Percentiles rank a stretch among this genome's conserved stretches.
Conservation (phyloP, 92 coral and sea anemone genomes). For the Galaxea fascicularis region DNA sequence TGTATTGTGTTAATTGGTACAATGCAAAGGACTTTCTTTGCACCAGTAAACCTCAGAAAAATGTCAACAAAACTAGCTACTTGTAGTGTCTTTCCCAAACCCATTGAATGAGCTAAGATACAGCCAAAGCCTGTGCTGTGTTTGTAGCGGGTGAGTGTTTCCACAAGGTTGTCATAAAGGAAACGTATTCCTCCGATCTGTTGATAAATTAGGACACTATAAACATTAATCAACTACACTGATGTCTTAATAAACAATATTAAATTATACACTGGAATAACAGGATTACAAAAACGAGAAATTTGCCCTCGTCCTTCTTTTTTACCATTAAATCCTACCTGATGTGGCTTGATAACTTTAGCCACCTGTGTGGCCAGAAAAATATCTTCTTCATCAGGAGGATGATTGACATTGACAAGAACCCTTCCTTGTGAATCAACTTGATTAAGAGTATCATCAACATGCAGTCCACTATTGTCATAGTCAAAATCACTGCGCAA, state of each 20-base stretch:
- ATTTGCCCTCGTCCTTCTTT: no score
- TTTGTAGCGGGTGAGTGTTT: constrained; percentile 83
- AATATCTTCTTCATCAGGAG: constrained; percentile 87
- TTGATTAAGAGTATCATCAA: constrained; percentile 79
- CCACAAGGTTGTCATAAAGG: constrained; percentile 92
- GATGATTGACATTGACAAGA: constrained; percentile 90
- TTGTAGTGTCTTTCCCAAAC: constrained; percentile 96
- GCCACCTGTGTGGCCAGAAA: constrained; percentile 87
- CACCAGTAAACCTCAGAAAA: constrained; percentile 83
- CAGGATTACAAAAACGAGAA: no score
- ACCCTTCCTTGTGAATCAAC: constrained; percentile 86
- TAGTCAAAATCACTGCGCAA: constrained; percentile 58
- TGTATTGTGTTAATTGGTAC: constrained; percentile 97
- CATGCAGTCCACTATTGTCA: constrained; percentile 88
- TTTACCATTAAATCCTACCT: no score
- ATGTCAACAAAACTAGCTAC: constrained; percentile 86
- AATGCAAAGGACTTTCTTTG: constrained; percentile 84
- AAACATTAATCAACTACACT: no score
- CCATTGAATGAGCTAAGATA: constrained; percentile 97
- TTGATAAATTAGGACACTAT: not conserved
- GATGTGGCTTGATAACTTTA: constrained; percentile 86
- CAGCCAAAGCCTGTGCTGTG: constrained; percentile 95
- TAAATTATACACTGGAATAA: no score
- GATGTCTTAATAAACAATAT: not conserved
- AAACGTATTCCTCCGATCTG: constrained; percentile 97